A percentile compares a stretch with the other conserved stretches of the same genome.
phyloP scores from a whole-genome alignment of 2,888 invertebrate species.

The Machimus rusticus region DNA sequence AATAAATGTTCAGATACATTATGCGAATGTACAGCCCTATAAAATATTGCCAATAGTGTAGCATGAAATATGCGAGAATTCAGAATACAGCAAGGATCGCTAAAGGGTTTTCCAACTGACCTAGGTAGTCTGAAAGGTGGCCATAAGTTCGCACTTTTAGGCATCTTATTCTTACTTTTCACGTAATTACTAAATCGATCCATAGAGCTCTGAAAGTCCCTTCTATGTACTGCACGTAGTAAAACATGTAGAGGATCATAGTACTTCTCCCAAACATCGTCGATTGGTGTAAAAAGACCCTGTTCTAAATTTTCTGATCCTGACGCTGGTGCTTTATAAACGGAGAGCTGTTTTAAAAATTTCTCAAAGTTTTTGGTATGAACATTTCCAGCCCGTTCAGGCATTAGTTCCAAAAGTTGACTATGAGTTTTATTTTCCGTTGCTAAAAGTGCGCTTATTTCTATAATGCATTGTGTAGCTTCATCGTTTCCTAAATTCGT shows the following conservation, averaged over 20 bases:
- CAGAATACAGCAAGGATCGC: constrained; percentile 68
- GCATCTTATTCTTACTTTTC: constrained; percentile 69
- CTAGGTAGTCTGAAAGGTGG: constrained; percentile 81
- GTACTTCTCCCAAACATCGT: constrained; percentile 88
- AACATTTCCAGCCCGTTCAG: constrained; percentile 92
- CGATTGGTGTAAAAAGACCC: constrained; percentile 86
- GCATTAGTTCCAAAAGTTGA: constrained; percentile 93
- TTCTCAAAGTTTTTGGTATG: constrained; percentile 89
- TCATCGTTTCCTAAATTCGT: constrained; percentile 79
- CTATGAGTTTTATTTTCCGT: constrained; percentile 96
- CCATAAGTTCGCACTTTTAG: constrained; percentile 72
- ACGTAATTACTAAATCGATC: constrained; percentile 88
- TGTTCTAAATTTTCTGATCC: constrained; percentile 83
- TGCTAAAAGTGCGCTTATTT: constrained; percentile 92
- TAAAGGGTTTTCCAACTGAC: constrained; percentile 70
- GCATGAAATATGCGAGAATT: constrained; percentile 62
- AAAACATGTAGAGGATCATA: constrained; percentile 95
- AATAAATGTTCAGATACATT: constrained; percentile 87
- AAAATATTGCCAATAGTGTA: constrained; percentile 79
- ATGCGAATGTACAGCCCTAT: constrained; percentile 80
- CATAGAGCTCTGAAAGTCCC: constrained; percentile 93
- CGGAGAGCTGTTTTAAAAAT: constrained; percentile 82
- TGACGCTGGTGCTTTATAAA: constrained; percentile 81
- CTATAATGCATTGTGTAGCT: constrained; percentile 76
- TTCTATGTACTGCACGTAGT: constrained; percentile 86